Evolutionary conservation across 2,797 vertebrate genomes (phyloP).

Genomic region (Lepus townsendii): DNA sequence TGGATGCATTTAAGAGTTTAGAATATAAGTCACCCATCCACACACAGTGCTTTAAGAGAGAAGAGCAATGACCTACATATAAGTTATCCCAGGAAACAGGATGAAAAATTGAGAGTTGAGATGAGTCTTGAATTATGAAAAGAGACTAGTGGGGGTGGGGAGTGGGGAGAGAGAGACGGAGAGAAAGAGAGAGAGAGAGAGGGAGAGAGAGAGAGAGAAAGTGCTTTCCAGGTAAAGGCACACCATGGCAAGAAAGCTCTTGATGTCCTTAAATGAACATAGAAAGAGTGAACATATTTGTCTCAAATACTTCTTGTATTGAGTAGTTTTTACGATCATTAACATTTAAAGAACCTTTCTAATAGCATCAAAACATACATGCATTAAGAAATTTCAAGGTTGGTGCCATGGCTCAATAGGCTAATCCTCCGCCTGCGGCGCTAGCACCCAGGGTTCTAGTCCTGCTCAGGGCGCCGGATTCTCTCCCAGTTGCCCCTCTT

Average conservation of each 20-base stretch:
- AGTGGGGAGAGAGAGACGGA: neutral
- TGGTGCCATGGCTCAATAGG: too few relatives aligned
- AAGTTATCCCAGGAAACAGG: neutral
- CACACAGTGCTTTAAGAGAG: neutral
- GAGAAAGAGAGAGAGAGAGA: fast-evolving
- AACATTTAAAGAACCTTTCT: slow-evolving; percentile 29
- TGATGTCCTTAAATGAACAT: neutral
- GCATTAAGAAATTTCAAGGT: neutral
- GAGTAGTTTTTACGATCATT: slow-evolving; percentile 3
- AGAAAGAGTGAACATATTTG: neutral
- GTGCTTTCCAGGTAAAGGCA: neutral
- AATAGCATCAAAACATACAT: neutral
- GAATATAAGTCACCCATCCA: neutral
- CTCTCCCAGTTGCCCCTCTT: too few relatives aligned
- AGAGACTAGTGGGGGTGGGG: neutral
- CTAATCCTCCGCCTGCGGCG: too few relatives aligned
- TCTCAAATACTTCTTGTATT: slow-evolving; percentile 13
- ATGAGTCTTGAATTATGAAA: neutral
- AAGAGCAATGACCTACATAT: neutral
- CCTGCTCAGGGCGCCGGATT: too few relatives aligned
- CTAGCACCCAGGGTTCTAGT: too few relatives aligned
- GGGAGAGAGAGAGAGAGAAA: fast-evolving
- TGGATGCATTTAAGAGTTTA: neutral
- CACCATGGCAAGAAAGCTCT: neutral
- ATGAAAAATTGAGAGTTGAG: neutral